These are phyloP conservation scores for Semnornis frantzii DNA, from an alignment of 2,113 vertebrate species.

Conservation along the genomic window DNA sequence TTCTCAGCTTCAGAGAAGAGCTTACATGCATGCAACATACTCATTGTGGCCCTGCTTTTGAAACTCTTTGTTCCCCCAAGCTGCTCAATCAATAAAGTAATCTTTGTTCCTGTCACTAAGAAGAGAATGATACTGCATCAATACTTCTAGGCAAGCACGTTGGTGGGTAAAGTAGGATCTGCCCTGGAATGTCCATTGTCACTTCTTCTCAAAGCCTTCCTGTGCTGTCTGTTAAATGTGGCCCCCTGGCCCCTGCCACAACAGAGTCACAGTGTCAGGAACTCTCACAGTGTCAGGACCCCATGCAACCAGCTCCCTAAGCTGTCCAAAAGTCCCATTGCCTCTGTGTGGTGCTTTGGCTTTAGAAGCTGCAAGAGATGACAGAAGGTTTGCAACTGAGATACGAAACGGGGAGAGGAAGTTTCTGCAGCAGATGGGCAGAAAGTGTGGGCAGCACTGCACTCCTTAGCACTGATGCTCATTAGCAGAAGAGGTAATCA, in stretches of 20 bases:
- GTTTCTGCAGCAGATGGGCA: not conserved
- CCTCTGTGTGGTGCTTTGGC: not conserved
- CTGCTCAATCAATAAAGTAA: not conserved
- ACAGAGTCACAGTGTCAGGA: not conserved
- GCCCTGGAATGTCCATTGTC: not conserved
- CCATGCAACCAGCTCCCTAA: not conserved
- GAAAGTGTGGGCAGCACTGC: not conserved
- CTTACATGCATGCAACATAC: not conserved
- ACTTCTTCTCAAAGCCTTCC: not conserved
- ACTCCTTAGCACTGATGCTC: fast-evolving
- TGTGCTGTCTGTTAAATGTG: not conserved
- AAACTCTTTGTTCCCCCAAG: constrained; percentile 19
- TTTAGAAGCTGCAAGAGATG: not conserved
- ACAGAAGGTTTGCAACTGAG: not conserved
- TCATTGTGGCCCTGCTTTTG: not conserved
- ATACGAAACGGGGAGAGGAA: not conserved
- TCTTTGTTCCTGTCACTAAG: not conserved
- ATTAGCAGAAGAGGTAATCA: not conserved
- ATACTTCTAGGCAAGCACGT: not conserved
- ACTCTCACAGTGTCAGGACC: not conserved
- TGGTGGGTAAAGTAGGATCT: not conserved
- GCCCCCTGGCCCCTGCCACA: not conserved
- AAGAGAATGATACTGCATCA: not conserved
- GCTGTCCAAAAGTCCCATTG: not conserved
- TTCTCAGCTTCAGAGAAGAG: not conserved